Conservation (phyloP, 92 coral and sea anemone species). For the Porites rus region DNA sequence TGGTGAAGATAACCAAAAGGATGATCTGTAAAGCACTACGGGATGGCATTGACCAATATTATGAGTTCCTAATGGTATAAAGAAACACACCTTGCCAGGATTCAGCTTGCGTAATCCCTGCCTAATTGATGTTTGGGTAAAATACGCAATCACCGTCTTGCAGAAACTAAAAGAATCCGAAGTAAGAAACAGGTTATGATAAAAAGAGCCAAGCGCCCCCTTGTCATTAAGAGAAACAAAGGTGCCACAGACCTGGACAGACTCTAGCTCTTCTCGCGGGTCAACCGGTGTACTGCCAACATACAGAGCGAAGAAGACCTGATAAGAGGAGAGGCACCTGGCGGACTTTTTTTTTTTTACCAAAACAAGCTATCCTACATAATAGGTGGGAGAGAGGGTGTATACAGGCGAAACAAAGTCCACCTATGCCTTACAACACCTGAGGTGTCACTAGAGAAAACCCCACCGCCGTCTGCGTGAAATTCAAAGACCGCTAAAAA, state of each 20-base stretch:
- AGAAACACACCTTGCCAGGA: too few species aligned
- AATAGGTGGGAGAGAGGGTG: conserved; percentile 20
- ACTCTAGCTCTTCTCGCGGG: neutral
- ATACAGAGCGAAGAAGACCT: conserved; percentile 8
- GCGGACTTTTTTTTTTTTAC: neutral
- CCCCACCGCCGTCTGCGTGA: neutral
- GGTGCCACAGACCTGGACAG: conserved; percentile 25
- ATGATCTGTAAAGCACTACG: too few species aligned
- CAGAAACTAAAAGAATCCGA: neutral
- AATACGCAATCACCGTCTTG: neutral
- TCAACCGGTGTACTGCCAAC: conserved; percentile 40
- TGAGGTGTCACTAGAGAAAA: neutral
- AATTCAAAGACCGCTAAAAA: neutral
- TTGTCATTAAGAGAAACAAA: conserved; percentile 37
- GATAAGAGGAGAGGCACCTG: conserved; percentile 36
- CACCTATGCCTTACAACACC: neutral
- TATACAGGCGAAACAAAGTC: conserved; percentile 44
- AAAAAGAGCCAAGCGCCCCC: conserved; percentile 17
- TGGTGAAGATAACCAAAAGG: too few species aligned
- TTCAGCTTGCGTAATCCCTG: too few species aligned
- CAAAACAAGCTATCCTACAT: conserved; percentile 27
- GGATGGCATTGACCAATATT: too few species aligned
- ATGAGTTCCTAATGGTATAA: too few species aligned
- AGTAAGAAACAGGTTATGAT: neutral
- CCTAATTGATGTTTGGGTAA: too few species aligned